A percentile compares a stretch with the other conserved stretches of the same genome.
phyloP scores from a whole-genome alignment of 2,113 vertebrate genomes.

The Plotosus lineatus region DNA sequence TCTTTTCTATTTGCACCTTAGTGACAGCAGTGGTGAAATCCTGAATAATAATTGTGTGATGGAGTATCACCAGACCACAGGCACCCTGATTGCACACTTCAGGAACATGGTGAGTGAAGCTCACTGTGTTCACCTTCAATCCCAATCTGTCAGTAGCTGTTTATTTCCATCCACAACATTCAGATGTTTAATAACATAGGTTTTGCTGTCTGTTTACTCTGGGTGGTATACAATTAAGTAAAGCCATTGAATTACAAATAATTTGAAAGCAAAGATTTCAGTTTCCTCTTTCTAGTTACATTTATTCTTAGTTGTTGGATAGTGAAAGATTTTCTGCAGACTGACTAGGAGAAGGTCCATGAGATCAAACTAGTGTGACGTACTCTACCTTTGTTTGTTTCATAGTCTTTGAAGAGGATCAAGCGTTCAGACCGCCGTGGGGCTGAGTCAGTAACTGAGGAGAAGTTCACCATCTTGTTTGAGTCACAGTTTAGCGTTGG shows the following conservation, averaged over 20 bases:
- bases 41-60: conserved; percentile 97
- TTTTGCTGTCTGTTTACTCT: not conserved
- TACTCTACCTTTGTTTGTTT: not conserved
- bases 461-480: conserved; percentile 97
- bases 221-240: not conserved
- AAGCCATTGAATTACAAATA: not conserved
- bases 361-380: not conserved
- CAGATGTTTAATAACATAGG: not conserved
- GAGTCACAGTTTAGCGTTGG: conserved; percentile 97
- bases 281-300: not conserved
- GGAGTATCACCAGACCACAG: conserved; percentile 95
- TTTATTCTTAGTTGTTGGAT: not conserved
- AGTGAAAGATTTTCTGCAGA: not conserved
- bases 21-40: conserved; percentile 94
- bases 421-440: conserved; percentile 92
- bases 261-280: not conserved
- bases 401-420: conserved; percentile 92
- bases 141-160: not conserved
- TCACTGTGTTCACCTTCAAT: not conserved
- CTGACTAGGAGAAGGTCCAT: not conserved
- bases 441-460: conserved; percentile 93
- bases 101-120: conserved; percentile 87
- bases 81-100: conserved; percentile 93
- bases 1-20: conserved; percentile 54
- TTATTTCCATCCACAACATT: not conserved